Conservation (phyloP, 2,888 invertebrate species). For the Hyppa rectilinea region DNA sequence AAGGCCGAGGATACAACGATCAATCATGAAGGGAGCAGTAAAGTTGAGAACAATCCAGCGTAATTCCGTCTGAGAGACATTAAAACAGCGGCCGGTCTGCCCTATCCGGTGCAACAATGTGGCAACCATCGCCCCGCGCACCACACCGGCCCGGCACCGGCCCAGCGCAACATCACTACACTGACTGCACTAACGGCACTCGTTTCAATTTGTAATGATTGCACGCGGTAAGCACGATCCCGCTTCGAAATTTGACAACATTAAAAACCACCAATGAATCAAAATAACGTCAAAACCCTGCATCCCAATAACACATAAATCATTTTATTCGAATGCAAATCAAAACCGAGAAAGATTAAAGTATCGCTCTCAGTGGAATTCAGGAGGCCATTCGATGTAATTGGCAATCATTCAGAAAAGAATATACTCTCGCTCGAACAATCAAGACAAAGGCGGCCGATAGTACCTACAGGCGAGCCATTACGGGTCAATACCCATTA, state of each 20-base stretch:
- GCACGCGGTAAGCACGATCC: conserved; percentile 22
- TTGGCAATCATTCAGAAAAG: conserved; percentile 90
- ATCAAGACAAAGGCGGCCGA: conserved; percentile 90
- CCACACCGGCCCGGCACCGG: conserved; percentile 9
- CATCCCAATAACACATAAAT: conserved; percentile 86
- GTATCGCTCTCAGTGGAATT: conserved; percentile 86
- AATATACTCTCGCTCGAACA: conserved; percentile 87
- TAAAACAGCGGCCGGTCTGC: conserved; percentile 87
- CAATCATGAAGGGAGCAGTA: conserved; percentile 89
- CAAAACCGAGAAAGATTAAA: conserved; percentile 83
- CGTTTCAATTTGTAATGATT: conserved; percentile 49
- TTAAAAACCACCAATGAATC: conserved; percentile 55
- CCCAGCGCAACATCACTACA: conserved; percentile 40
- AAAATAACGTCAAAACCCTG: conserved; percentile 68
- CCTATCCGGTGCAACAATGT: conserved; percentile 91
- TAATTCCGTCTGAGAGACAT: conserved; percentile 90
- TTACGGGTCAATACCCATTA: conserved; percentile 91
- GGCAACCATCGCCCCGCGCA: conserved; percentile 65
- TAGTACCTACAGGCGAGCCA: conserved; percentile 89
- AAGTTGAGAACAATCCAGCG: conserved; percentile 90
- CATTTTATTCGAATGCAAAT: conserved; percentile 86
- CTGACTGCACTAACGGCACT: conserved; percentile 25
- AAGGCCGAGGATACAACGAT: conserved; percentile 90
- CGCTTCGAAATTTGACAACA: conserved; percentile 56
- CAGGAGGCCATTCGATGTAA: conserved; percentile 89